Evolutionary conservation across 2,113 vertebrate genomes (phyloP), one percentile per base, ranked within the genome.

Genomic region (Ramphastos sulfuratus): DNA sequence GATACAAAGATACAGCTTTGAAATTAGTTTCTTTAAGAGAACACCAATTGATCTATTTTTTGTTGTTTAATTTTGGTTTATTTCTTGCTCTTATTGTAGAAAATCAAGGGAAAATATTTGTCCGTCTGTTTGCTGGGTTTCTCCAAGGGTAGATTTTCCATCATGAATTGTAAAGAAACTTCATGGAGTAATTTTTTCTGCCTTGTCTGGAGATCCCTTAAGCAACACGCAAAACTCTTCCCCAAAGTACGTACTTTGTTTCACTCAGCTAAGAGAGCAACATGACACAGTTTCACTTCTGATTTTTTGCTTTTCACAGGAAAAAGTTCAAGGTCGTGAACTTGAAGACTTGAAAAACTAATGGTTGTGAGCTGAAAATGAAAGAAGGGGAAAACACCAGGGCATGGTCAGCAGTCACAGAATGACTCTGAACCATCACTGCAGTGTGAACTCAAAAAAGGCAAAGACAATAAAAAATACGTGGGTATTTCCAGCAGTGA

Each of bases 211-310:
- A 80, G 30, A 93, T 86, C 39, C 83, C 71, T 69, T 1, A 2
- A 89, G 70, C 72, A 81, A 58, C 65, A 86, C 75, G 66, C 65
- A 90, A 92, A 96, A 14, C 39, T 83, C 6, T 61, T 67, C 76
- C 91, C 60, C 91, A 65, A 91, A 81, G 58, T 65, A 54, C 61
- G 7, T 52, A 13, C 67, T 86, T 78, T 73, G 67, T 58, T 93
- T 83, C 50, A 18, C 44, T 88, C 48, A 46, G 59, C 2, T 2
- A 81, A 48, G 30, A 83, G 13, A 89, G 17, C 78, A 73, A n/a
- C 6, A 59, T 1, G 8, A 60, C 23, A 52, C 20, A 70, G 85
- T 95, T 96, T 94, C 89, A 91, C 76, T 96, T 94, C 95, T 90
- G 54, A 44, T 67, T 92, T 86, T 90, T 87, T 37, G 6, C 6